Base-by-base conservation (phyloP, 2,797 vertebrate species). In the Neostethus bicornis region DNA sequence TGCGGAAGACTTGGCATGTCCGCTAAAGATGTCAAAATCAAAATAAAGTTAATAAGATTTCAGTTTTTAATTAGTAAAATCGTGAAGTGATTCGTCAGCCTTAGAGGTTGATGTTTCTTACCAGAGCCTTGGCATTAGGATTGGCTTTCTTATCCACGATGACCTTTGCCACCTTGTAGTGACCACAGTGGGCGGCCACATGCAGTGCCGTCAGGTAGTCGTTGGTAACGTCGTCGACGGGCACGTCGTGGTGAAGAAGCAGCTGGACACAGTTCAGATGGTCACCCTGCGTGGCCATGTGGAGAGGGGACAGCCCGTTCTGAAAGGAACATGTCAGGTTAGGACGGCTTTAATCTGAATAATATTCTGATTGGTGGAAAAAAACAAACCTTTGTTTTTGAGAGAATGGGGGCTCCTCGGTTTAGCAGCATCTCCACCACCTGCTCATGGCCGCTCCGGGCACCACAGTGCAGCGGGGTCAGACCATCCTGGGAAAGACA, bases 251-350 rank as follows among this genome's bases (percentile, higher is more conserved):
- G 85, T 97, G 95, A 49, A 99, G 94, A 76, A 99, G 90, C 61
- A 98, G 94, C 85, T 98, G 96, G 49, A 99, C 97, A 16, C 96
- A 98, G 91, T 97, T 97, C 9, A 99, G 91, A 66, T 99, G 97
- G 77, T 99, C 97, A 26, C 97, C 97, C 78, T 99, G 97, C 0
- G 97, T 97, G 26, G 97, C 97, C 97, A 99, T 99, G 89, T 99
- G 97, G 65, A 98, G 75, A 0, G 97, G 96, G 58, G 96, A 99
- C 79, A 99, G 72, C 23, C 97, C 97, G 9, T 99, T 99, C 97
- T 99, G 89, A 5, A 35, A 24, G 35, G 13, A 0, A 16, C n/a
- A 2, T 9, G 4, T 13, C 1, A 31, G 4, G 7, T 56, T 10
- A 24, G 43, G 16, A 0, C 0, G 0, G 2, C 23, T 32, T 26